A percentile compares a stretch with the other conserved stretches of the same genome.
phyloP scores from a whole-genome alignment of 2,797 vertebrate species.

The Picus viridis region DNA sequence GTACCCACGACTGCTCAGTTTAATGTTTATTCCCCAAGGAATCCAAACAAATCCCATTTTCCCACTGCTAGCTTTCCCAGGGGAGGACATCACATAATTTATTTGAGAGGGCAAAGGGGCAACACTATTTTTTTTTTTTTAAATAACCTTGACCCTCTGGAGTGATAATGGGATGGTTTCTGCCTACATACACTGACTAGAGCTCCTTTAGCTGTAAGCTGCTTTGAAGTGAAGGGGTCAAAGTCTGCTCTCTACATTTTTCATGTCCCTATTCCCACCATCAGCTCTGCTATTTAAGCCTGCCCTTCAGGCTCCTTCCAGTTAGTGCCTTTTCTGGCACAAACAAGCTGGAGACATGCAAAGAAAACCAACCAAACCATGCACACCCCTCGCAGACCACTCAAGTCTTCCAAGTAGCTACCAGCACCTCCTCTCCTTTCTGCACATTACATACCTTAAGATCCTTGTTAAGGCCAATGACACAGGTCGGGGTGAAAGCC shows the following conservation, averaged over 20 bases:
- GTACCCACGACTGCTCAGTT: neutral
- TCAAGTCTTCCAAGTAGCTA: neutral
- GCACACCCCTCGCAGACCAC: neutral
- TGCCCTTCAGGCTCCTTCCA: neutral
- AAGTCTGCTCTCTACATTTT: neutral
- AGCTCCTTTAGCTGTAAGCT: neutral
- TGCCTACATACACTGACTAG: neutral
- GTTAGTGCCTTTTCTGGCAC: neutral
- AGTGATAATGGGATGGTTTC: neutral
- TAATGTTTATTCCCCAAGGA: conserved; percentile 7
- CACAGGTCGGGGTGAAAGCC: conserved; percentile 96
- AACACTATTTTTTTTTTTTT: neutral
- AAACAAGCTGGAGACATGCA: neutral
- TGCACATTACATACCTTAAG: conserved; percentile 86
- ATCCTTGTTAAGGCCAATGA: conserved; percentile 99
- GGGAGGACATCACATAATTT: neutral
- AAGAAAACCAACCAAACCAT: neutral
- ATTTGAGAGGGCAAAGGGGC: neutral
- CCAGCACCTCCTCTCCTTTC: neutral
- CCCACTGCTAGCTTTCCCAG: neutral
- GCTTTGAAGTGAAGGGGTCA: neutral
- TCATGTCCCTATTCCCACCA: neutral
- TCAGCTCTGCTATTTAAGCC: neutral
- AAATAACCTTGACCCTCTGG: neutral
- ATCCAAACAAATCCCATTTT: conserved; percentile 20